Evolutionary conservation across 2,888 invertebrate species (phyloP).

Genomic region (Gnatocerus cornutus): DNA sequence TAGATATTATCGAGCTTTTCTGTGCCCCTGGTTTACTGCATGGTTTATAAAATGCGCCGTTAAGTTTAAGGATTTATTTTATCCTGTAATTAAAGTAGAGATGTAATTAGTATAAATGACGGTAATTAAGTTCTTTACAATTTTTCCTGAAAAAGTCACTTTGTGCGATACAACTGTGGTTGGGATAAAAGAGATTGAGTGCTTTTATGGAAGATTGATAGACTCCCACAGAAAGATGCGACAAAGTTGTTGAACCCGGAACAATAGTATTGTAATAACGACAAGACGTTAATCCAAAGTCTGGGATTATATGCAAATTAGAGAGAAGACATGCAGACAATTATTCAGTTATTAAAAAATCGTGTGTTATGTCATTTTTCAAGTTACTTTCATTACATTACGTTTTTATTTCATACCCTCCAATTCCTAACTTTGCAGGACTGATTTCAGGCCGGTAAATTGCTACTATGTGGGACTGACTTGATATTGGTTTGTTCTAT

Average conservation of each 20-base stretch:
- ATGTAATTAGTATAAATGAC: conserved; percentile 2
- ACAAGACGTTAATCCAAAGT: not conserved
- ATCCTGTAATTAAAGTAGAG: not conserved
- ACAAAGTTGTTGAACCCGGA: conserved; percentile 18
- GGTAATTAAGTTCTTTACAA: conserved; percentile 6
- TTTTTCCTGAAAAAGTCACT: too few relatives aligned
- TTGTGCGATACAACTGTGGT: not conserved
- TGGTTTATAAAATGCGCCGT: conserved; percentile 19
- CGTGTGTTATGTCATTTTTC: conserved; percentile 2
- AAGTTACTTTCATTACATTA: not conserved
- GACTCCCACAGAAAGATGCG: conserved; percentile 1
- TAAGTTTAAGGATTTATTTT: not conserved
- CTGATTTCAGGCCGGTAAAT: too few relatives aligned
- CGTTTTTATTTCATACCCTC: too few relatives aligned
- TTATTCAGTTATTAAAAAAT: not conserved
- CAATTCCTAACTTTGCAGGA: too few relatives aligned
- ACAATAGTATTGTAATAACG: conserved; percentile 3
- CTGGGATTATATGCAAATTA: conserved; percentile 2
- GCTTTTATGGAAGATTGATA: conserved; percentile 1
- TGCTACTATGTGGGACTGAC: too few relatives aligned
- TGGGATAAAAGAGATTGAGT: not conserved
- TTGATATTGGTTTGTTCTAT: too few relatives aligned
- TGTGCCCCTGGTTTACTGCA: conserved; percentile 1
- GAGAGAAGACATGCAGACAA: not conserved
- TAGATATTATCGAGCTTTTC: conserved; percentile 13